A percentile compares a stretch with the other conserved stretches of the same genome.
These are phyloP conservation scores for Ectobius pallidus DNA, from an alignment of 2,888 invertebrate species.

Conservation along the genomic window DNA sequence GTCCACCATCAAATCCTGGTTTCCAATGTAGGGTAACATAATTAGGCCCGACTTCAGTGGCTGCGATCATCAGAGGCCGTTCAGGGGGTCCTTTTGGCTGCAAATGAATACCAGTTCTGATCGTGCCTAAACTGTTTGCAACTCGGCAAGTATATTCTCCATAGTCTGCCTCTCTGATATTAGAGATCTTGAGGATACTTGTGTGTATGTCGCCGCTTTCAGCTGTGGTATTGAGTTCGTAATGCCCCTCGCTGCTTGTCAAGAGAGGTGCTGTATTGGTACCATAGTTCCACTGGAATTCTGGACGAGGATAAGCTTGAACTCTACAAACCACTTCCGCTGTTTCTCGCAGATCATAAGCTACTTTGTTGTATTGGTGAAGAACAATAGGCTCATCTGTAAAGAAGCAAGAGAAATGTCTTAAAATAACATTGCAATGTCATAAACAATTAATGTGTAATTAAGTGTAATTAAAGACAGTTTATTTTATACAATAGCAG, in stretches of 20 bases:
- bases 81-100: conserved; percentile 90
- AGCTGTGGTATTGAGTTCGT: conserved; percentile 80
- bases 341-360: conserved; percentile 81
- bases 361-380: conserved; percentile 86
- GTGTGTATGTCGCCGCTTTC: conserved; percentile 87
- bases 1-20: conserved; percentile 89
- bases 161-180: conserved; percentile 81
- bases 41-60: conserved; percentile 77
- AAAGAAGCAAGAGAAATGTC: too few relatives aligned
- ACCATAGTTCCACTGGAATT: conserved; percentile 90
- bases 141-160: conserved; percentile 92
- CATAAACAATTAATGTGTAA: too few relatives aligned
- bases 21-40: conserved; percentile 85
- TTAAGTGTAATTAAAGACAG: too few relatives aligned
- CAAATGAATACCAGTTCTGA: conserved; percentile 75
- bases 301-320: conserved; percentile 90
- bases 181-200: conserved; percentile 74
- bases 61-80: conserved; percentile 69
- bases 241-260: conserved; percentile 83
- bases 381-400: conserved; percentile 85
- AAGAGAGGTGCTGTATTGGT: conserved; percentile 75
- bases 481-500: too few relatives aligned
- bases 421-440: too few relatives aligned
- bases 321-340: conserved; percentile 89
- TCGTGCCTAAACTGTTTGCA: conserved; percentile 77